Percentiles rank a stretch among this genome's conserved stretches.
phyloP scores from a whole-genome alignment of 2,797 vertebrate species.

The Galago senegalensis region DNA sequence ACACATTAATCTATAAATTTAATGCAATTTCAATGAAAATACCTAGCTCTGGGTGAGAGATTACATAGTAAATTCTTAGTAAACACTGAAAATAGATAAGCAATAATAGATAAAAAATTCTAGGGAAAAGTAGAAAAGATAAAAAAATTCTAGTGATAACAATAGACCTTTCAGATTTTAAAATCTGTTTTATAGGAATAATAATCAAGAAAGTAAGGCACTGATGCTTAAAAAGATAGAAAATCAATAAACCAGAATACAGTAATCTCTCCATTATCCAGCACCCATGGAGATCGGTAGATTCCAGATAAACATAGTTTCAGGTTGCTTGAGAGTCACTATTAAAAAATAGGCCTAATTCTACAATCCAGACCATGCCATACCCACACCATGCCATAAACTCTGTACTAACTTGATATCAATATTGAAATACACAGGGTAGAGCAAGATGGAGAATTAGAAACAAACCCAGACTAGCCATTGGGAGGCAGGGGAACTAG shows the following conservation, averaged over 20 bases:
- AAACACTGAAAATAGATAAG: conserved; percentile 32
- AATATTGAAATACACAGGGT: too few relatives aligned
- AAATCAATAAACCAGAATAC: background rate
- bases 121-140: background rate
- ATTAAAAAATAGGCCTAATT: too few relatives aligned
- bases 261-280: too few relatives aligned
- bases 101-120: conserved; percentile 23
- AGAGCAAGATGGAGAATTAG: too few relatives aligned
- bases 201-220: background rate
- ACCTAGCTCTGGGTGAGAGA: background rate
- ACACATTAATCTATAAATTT: conserved; percentile 3
- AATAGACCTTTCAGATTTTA: background rate
- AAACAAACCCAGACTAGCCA: too few relatives aligned
- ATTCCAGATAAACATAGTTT: too few relatives aligned
- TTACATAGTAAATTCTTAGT: background rate
- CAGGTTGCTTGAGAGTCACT: too few relatives aligned
- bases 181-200: background rate
- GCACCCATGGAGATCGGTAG: too few relatives aligned
- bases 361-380: too few relatives aligned
- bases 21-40: background rate
- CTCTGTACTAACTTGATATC: too few relatives aligned
- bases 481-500: too few relatives aligned
- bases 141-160: background rate
- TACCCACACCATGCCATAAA: too few relatives aligned
- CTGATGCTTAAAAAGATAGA: background rate